phyloP scores from a whole-genome alignment of 1,140 invertebrate genomes.

The Drosophila takahashii region DNA sequence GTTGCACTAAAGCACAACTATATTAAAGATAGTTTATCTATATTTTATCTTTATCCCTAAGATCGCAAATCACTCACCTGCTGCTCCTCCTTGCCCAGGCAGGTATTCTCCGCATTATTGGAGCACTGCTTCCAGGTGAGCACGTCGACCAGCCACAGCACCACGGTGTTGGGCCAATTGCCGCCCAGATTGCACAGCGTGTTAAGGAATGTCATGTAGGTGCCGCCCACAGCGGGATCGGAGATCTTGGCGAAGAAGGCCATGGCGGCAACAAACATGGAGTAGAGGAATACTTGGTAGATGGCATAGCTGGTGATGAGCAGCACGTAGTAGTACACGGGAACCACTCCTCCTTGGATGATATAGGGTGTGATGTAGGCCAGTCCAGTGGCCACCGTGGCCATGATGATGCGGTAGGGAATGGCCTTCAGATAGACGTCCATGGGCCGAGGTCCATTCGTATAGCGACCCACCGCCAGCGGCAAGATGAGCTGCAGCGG shows the following conservation, averaged over 20 bases:
- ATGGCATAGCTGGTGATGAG: constrained; percentile 92
- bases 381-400: constrained; percentile 92
- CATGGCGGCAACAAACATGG: constrained; percentile 90
- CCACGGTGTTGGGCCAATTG: constrained; percentile 97
- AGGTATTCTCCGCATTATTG: constrained; percentile 85
- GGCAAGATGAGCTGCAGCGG: constrained; percentile 98
- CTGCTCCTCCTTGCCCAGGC: constrained; percentile 85
- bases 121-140: constrained; percentile 93
- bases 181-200: constrained; percentile 98
- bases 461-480: constrained; percentile 94
- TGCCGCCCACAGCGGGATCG: constrained; percentile 97
- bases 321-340: constrained; percentile 92
- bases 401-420: constrained; percentile 94
- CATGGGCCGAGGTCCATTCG: constrained; percentile 94
- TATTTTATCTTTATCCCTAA: background rate
- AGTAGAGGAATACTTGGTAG: constrained; percentile 92
- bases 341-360: constrained; percentile 88
- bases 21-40: background rate
- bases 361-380: constrained; percentile 94
- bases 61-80: constrained; percentile 71
- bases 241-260: constrained; percentile 86
- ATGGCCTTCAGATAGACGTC: constrained; percentile 95
- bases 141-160: constrained; percentile 96
- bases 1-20: background rate
- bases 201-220: constrained; percentile 99